phyloP scores from a whole-genome alignment of 2,888 invertebrate genomes.

The Polyommatus iphigenia region DNA sequence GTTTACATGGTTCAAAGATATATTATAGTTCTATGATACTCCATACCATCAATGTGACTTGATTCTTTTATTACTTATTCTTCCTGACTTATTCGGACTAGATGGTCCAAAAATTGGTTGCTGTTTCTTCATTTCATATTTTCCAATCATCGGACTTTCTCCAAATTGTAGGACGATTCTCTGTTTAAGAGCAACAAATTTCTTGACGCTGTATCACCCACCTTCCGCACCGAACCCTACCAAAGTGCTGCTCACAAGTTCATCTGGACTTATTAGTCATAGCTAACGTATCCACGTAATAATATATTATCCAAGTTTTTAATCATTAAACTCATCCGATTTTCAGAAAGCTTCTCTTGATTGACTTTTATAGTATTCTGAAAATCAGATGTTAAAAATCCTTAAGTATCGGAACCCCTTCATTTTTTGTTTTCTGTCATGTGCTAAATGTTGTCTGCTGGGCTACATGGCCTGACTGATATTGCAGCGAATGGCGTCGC shows the following conservation, averaged over 20 bases:
- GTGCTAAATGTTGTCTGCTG: conserved; percentile 15
- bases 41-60: no score
- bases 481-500: background rate
- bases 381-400: conserved; percentile 32
- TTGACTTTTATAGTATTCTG: background rate
- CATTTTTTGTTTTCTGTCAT: conserved; percentile 14
- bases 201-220: conserved; percentile 30
- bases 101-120: background rate
- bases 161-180: no score
- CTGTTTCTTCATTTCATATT: no score
- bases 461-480: background rate
- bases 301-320: background rate
- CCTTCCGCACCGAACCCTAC: conserved; percentile 35
- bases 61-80: background rate
- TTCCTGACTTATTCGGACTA: background rate
- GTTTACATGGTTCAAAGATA: no score
- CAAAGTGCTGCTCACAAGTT: conserved; percentile 39
- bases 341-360: background rate
- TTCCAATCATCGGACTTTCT: background rate
- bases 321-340: background rate
- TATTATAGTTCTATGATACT: no score
- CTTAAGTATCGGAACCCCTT: conserved; percentile 32
- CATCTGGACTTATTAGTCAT: conserved; percentile 43
- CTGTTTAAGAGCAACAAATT: background rate
- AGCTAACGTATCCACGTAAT: conserved; percentile 40